Conservation (phyloP, 1,140 invertebrate species). For the Helicorthomorpha holstii region DNA sequence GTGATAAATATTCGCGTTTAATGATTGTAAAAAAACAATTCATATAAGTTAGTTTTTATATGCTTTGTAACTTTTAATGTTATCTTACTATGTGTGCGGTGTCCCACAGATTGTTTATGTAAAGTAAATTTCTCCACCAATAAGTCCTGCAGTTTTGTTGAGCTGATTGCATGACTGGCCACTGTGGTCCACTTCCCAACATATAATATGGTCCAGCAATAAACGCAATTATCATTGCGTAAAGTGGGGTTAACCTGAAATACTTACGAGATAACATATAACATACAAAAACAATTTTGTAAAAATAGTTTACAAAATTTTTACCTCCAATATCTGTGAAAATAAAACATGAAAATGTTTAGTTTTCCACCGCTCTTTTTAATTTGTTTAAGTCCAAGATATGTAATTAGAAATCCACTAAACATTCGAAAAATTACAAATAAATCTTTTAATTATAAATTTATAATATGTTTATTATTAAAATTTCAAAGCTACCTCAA, state of each 20-base stretch:
- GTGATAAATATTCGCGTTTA: too few relatives aligned
- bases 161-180: neutral
- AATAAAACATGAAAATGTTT: constrained; percentile 25
- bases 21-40: neutral
- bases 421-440: constrained; percentile 12
- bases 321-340: constrained; percentile 30
- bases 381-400: constrained; percentile 32
- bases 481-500: neutral
- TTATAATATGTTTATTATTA: neutral
- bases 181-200: constrained; percentile 5
- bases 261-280: too few relatives aligned
- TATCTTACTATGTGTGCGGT: constrained; percentile 27
- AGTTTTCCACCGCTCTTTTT: constrained; percentile 24
- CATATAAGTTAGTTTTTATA: neutral
- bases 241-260: constrained; percentile 15
- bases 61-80: neutral
- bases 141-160: constrained; percentile 42
- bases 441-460: neutral
- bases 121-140: constrained; percentile 71
- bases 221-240: constrained; percentile 4
- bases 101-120: constrained; percentile 65
- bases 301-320: neutral
- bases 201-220: neutral
- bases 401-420: constrained; percentile 39
- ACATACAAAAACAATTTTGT: neutral